Evolutionary conservation across 1,140 invertebrate genomes (phyloP), one percentile per base, ranked within the genome.

Genomic region (Sitophilus oryzae): DNA sequence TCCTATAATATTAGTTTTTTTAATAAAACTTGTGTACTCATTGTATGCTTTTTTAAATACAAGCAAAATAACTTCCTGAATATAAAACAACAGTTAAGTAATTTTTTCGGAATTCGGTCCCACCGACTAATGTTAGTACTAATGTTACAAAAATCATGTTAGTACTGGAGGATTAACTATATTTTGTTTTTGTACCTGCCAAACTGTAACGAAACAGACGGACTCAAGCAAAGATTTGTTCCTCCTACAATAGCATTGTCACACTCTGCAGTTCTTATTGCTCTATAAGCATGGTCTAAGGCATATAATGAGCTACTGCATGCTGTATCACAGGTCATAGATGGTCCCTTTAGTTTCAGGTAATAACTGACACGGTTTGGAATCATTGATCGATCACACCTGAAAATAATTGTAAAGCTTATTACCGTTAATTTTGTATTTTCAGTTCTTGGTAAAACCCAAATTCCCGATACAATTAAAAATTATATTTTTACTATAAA

Each of bases 251-350:
- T 82, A 1, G 93, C 93, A 10, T 82, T 79, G 51, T 96, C 92
- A 68, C 90, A 93, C 47, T 84, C 76, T 0, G 89, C 91, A 38
- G 79, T 78, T 22, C 79, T 75, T 1, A 97, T 85, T 0, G 84
- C 80, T 50, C 77, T 77, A 57, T 89, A 86, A 3, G 91, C 93
- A 60, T 90, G 82, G 63, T 93, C 84, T 10, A 97, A 63, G 0
- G 91, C 93, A 53, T 86, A 82, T 47, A 93, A 75, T 53, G 90
- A 91, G 21, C 92, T 94, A 38, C 89, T 92, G 73, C 93, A 96
- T 6, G 92, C 91, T 10, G 90, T 88, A 66, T 97, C 93, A 1
- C 93, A 76, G 4, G 85, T 74, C 70, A 86, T 88, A 43, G 90
- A 93, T 0, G 91, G 91, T 22, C 85, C 86, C 53, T 78, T 79